Evolutionary conservation across 1,140 invertebrate genomes (phyloP).

Genomic region (Drosophila miranda): DNA sequence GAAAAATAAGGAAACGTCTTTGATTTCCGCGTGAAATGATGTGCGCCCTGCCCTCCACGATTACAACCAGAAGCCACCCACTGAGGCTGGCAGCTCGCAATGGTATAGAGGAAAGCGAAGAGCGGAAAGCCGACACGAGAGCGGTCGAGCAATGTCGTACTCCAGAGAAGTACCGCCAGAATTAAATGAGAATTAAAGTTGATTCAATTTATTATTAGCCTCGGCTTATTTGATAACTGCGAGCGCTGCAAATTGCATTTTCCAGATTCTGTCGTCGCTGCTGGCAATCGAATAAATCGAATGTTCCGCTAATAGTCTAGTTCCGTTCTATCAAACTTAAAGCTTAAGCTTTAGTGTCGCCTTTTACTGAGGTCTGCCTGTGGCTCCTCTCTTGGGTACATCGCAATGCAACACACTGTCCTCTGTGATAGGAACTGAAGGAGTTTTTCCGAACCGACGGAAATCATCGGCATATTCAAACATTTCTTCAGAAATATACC

Average conservation of each 20-base stretch:
- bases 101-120: too few species aligned
- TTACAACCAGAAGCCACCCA: constrained; percentile 7
- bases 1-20: constrained; percentile 81
- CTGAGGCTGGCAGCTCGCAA: too few species aligned
- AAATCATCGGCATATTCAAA: too few species aligned
- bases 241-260: constrained; percentile 21
- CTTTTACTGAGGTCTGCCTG: too few species aligned
- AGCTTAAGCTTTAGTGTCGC: too few species aligned
- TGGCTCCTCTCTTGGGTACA: too few species aligned
- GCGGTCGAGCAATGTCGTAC: too few species aligned
- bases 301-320: background rate
- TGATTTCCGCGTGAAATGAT: constrained; percentile 79
- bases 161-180: constrained; percentile 3
- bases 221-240: constrained; percentile 29
- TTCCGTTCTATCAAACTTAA: background rate
- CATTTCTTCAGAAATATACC: too few species aligned
- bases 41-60: constrained; percentile 26
- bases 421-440: too few species aligned
- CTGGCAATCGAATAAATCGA: constrained; percentile 21
- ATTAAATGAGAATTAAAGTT: constrained; percentile 66
- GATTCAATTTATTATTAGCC: constrained; percentile 72
- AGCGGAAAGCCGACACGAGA: too few species aligned
- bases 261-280: constrained; percentile 2
- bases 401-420: too few species aligned
- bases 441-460: too few species aligned